Evolutionary conservation across 2,113 vertebrate species (phyloP).

Genomic region (Sarotherodon lohbergeri): DNA sequence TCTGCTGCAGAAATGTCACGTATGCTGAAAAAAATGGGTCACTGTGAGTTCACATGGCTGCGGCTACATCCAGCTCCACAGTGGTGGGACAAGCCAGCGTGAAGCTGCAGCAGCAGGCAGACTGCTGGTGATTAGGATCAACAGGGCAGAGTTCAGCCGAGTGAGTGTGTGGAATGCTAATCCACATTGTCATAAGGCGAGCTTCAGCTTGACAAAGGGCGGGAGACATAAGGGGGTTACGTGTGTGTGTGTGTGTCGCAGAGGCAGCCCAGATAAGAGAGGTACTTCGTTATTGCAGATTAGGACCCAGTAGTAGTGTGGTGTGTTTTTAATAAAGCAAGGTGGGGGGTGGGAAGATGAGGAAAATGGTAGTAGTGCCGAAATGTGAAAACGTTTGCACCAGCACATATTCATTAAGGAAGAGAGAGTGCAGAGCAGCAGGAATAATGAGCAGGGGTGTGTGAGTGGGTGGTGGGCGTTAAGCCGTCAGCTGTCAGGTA

Average conservation of each 20-base stretch:
- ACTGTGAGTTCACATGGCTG: conserved; percentile 42
- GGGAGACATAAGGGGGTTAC: conserved; percentile 13
- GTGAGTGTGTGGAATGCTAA: conserved; percentile 67
- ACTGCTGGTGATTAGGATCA: conserved; percentile 65
- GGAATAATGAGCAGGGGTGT: conserved; percentile 36
- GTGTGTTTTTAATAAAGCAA: conserved; percentile 35
- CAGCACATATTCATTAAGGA: conserved; percentile 41
- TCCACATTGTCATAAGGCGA: conserved; percentile 60
- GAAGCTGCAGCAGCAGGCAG: conserved; percentile 33
- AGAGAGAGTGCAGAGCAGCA: not conserved
- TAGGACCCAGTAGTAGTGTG: conserved; percentile 8
- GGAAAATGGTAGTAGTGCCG: conserved; percentile 9
- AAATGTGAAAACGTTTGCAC: conserved; percentile 38
- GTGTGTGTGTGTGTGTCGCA: not conserved
- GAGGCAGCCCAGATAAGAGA: conserved; percentile 38
- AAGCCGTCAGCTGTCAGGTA: conserved; percentile 56
- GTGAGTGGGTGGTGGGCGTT: conserved; percentile 25
- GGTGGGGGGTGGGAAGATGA: not conserved
- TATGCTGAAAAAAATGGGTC: conserved; percentile 56
- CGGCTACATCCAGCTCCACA: not conserved
- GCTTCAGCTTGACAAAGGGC: conserved; percentile 37
- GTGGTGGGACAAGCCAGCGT: not conserved
- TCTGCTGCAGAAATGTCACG: conserved; percentile 41
- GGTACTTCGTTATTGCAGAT: conserved; percentile 50
- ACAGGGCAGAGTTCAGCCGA: conserved; percentile 61